phyloP scores from a whole-genome alignment of 2,113 vertebrate species.

The Pachyramphus minor region DNA sequence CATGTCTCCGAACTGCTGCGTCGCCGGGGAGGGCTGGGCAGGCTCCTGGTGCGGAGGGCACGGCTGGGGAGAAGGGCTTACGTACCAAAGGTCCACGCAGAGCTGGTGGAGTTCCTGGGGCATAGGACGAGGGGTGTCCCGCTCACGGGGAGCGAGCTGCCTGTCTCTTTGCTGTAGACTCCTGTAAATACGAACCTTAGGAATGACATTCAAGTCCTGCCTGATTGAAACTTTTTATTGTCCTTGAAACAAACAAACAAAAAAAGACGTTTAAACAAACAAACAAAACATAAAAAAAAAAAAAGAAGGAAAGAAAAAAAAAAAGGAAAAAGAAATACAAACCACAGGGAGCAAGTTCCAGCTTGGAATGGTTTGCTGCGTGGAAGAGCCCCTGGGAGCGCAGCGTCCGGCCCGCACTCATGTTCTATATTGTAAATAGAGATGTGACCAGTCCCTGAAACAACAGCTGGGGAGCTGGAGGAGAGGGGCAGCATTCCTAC shows the following conservation, averaged over 20 bases:
- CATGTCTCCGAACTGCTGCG: constrained; percentile 35
- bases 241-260: constrained; percentile 65
- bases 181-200: constrained; percentile 76
- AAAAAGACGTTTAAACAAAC: constrained; percentile 46
- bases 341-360: constrained; percentile 66
- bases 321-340: background rate
- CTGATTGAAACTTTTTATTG: constrained; percentile 72
- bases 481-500: constrained; percentile 12
- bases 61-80: constrained; percentile 74
- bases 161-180: constrained; percentile 73
- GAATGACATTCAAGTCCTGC: constrained; percentile 77
- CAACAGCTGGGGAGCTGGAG: constrained; percentile 46
- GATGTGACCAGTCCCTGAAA: constrained; percentile 57
- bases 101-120: constrained; percentile 66
- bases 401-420: constrained; percentile 37
- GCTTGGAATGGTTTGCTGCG: constrained; percentile 56
- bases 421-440: constrained; percentile 71
- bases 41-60: constrained; percentile 46
- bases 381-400: constrained; percentile 60
- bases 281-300: background rate
- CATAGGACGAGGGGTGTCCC: constrained; percentile 48
- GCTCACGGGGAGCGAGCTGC: constrained; percentile 33
- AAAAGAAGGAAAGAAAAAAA: background rate
- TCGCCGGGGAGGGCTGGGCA: constrained; percentile 49
- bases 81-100: constrained; percentile 78